Base-by-base conservation (phyloP, 2,888 invertebrate species). In the Limnephilus auricula region DNA sequence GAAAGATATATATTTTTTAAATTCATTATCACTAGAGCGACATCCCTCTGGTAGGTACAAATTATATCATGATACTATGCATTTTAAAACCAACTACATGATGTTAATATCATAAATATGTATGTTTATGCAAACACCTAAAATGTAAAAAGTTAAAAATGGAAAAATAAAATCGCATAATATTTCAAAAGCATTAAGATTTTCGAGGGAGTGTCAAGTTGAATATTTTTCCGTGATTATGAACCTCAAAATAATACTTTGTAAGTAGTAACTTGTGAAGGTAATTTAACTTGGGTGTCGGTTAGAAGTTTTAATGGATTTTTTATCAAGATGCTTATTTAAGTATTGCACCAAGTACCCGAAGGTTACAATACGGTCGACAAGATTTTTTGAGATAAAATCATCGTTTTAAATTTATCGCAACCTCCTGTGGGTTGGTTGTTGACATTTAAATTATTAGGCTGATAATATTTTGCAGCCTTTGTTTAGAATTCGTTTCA, bases 271-370 rank as follows among this genome's bases (percentile, higher is more conserved):
- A 90, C 84, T 90, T 89, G 92, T 83, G 86, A 84, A 92, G 92
- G 92, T 93, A 92, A 93, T 93, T 93, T 92, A 93, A 93, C 92
- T 92, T 92, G 89, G 92, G 93, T 93, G 93, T 93, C 92, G 92
- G 92, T 88, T 91, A 92, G 92, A 93, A 92, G 92, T 93, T 93
- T 93, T 92, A 93, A 92, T 92, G 93, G 93, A 92, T 92, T 93
- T 93, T 93, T 93, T 93, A 93, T 93, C 93, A 93, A 93, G 93
- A 93, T 93, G 93, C 86, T 90, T 91, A 93, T 92, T 93, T 92
- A 93, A 93, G 92, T 93, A 92, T 91, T 93, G 92, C 92, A 93
- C 90, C 79, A 40, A 90, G 89, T 84, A 50, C 45, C 50, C 90
- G 91, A 40, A 40, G 32, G 88, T 88, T 84, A 92, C 92, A 92